A percentile compares a stretch with the other conserved stretches of the same genome.
Evolutionary conservation across 2,113 vertebrate species (phyloP).

Genomic region (Sclerurus mexicanus): DNA sequence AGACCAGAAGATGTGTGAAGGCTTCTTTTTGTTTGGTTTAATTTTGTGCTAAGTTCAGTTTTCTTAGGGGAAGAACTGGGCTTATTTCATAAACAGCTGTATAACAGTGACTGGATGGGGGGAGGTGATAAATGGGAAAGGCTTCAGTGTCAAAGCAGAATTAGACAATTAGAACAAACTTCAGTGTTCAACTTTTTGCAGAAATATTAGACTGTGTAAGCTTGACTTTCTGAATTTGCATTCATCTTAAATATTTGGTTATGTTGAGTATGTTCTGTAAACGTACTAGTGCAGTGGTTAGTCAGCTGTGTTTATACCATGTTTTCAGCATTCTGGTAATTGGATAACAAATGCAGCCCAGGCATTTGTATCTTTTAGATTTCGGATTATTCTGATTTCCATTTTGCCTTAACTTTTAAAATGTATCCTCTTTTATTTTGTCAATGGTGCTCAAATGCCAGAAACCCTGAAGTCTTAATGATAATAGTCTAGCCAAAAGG

Average conservation of each 20-base stretch:
- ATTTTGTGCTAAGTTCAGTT: neutral
- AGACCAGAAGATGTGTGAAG: neutral
- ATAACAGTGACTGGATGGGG: neutral
- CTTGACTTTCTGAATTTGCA: neutral
- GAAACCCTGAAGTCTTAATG: neutral
- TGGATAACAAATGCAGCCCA: neutral
- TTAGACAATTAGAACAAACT: neutral
- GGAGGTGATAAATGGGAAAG: neutral
- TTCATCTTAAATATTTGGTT: neutral
- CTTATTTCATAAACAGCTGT: neutral
- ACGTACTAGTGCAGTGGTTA: neutral
- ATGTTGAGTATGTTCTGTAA: neutral
- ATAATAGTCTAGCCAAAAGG: neutral
- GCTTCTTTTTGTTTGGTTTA: neutral
- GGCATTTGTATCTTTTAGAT: neutral
- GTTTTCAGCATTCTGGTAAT: neutral
- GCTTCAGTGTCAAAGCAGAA: neutral
- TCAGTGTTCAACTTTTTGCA: neutral
- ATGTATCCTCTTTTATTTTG: neutral
- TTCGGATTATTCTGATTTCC: neutral
- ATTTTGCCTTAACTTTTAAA: neutral
- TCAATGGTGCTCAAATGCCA: neutral
- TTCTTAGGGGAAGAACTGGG: neutral
- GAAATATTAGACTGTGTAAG: neutral
- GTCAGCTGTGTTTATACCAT: neutral